phyloP scores from a whole-genome alignment of 2,888 invertebrate species.

The Microdon myrmicae region DNA sequence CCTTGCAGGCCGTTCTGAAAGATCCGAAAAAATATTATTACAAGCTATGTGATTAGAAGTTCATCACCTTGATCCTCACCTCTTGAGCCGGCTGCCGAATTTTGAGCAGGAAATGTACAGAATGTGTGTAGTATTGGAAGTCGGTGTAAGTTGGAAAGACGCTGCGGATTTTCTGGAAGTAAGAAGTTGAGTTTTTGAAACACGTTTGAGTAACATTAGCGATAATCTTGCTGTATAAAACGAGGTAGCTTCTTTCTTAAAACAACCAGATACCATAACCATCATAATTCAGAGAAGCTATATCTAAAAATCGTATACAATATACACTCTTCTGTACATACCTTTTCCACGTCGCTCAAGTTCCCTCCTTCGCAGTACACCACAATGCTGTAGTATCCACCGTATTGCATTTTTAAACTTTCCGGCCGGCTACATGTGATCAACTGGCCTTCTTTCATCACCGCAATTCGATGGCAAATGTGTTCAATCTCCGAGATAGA shows the following conservation, averaged over 20 bases:
- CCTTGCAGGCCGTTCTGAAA: slow-evolving; percentile 27
- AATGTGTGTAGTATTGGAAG: slow-evolving; percentile 61
- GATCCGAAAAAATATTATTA: not conserved
- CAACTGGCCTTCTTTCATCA: slow-evolving; percentile 64
- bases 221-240: not conserved
- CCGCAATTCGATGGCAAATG: slow-evolving; percentile 65
- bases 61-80: too few relatives aligned
- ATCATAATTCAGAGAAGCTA: too few relatives aligned
- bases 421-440: slow-evolving; percentile 63
- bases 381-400: slow-evolving; percentile 63
- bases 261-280: too few relatives aligned
- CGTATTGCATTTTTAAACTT: slow-evolving; percentile 61
- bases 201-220: too few relatives aligned
- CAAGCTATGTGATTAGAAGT: not conserved
- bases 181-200: slow-evolving; percentile 3
- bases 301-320: too few relatives aligned
- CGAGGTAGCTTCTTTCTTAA: not conserved
- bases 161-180: slow-evolving; percentile 56
- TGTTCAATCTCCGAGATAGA: slow-evolving; percentile 66
- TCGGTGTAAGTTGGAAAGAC: slow-evolving; percentile 58
- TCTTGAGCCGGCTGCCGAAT: slow-evolving; percentile 47
- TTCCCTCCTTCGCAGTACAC: slow-evolving; percentile 61
- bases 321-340: too few relatives aligned
- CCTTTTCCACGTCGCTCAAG: slow-evolving; percentile 57
- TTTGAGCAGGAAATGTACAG: slow-evolving; percentile 62